These are phyloP conservation scores for Prosopocoilus inquinatus DNA, from an alignment of 2,888 invertebrate species.

Conservation along the genomic window DNA sequence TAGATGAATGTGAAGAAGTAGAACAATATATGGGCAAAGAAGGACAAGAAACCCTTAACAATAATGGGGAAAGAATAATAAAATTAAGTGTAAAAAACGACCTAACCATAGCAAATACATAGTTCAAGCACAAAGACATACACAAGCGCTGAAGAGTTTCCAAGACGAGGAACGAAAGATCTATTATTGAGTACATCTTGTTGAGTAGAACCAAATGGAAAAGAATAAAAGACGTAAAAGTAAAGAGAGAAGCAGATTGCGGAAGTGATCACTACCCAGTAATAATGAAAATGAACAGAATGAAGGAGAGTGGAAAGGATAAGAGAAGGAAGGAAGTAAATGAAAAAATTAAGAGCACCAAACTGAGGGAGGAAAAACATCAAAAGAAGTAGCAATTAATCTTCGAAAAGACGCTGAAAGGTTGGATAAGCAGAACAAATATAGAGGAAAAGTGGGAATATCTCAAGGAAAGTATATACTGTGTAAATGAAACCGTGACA, in stretches of 20 bases:
- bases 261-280: constrained; percentile 10
- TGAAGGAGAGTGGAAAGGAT: background rate
- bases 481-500: too few species aligned
- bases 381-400: too few species aligned
- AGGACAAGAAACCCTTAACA: constrained; percentile 6
- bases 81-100: constrained; percentile 6
- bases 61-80: constrained; percentile 15
- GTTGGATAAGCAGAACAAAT: too few species aligned
- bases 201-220: constrained; percentile 1
- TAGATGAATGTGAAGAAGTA: constrained; percentile 3
- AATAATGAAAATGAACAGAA: background rate
- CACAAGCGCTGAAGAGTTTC: too few species aligned
- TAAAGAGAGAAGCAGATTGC: constrained; percentile 3
- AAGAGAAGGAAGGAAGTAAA: constrained; percentile 7
- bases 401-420: too few species aligned
- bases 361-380: constrained; percentile 4
- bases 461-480: too few species aligned
- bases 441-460: too few species aligned
- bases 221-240: constrained; percentile 8
- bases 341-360: constrained; percentile 10
- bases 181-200: constrained; percentile 6
- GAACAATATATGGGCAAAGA: constrained; percentile 11
- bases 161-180: too few species aligned
- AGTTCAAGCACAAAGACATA: background rate
- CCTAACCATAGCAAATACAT: background rate